Evolutionary conservation across 2,797 vertebrate species (phyloP).

Genomic region (Gymnocypris eckloni): DNA sequence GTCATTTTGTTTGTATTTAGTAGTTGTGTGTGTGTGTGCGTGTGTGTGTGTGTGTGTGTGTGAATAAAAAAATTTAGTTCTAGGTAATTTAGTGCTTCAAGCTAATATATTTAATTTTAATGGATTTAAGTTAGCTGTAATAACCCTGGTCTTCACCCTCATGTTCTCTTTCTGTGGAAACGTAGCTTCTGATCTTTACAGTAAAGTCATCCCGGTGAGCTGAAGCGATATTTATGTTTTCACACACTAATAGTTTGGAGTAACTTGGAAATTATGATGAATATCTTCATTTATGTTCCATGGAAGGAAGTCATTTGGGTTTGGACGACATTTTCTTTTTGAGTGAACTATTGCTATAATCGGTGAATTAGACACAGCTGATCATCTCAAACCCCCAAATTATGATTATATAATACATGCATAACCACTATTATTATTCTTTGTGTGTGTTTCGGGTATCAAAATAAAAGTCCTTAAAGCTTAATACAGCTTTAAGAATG

Average conservation of each 20-base stretch:
- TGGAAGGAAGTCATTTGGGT: neutral
- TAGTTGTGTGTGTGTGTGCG: too few relatives aligned
- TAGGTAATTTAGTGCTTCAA: neutral
- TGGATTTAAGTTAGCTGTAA: neutral
- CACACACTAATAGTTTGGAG: neutral
- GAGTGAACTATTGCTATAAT: neutral
- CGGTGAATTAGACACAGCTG: neutral
- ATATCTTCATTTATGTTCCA: neutral
- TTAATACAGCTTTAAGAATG: neutral
- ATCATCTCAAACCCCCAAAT: neutral
- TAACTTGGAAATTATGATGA: neutral
- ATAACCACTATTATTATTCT: too few relatives aligned
- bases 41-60: too few relatives aligned
- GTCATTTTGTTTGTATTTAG: too few relatives aligned
- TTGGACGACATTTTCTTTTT: neutral
- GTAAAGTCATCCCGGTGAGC: neutral
- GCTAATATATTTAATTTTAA: neutral
- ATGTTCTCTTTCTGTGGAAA: neutral
- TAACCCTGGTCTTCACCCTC: neutral
- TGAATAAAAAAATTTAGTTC: neutral
- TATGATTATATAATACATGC: neutral
- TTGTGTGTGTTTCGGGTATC: neutral
- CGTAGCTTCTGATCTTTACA: neutral
- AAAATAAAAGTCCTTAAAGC: neutral
- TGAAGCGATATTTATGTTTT: neutral